A percentile compares a stretch with the other conserved stretches of the same genome.
These are phyloP conservation scores for Hylaea fasciaria DNA, from an alignment of 2,888 invertebrate species.

Conservation along the genomic window DNA sequence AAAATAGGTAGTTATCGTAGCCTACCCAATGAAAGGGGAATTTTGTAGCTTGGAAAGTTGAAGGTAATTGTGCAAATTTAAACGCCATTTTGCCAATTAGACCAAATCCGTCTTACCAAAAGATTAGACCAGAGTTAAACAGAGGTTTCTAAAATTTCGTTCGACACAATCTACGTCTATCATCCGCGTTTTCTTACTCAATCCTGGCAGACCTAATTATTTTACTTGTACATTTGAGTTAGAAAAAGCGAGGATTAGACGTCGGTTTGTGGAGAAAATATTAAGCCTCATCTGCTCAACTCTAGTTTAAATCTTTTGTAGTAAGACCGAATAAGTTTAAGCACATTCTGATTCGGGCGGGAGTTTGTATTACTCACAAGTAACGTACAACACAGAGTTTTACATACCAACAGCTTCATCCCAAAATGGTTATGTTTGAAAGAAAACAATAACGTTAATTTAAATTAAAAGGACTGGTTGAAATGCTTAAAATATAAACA, in stretches of 20 bases:
- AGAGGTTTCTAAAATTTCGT: too few species aligned
- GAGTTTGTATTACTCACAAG: slow-evolving; percentile 59
- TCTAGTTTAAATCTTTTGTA: too few species aligned
- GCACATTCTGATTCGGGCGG: slow-evolving; percentile 40
- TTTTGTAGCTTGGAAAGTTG: slow-evolving; percentile 13
- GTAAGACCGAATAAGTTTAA: slow-evolving; percentile 19
- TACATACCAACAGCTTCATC: slow-evolving; percentile 83
- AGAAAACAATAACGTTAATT: slow-evolving; percentile 72
- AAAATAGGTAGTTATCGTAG: slow-evolving; percentile 7
- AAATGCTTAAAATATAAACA: not conserved
- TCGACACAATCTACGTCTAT: too few species aligned
- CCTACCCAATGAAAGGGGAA: slow-evolving; percentile 9
- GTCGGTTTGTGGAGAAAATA: too few species aligned
- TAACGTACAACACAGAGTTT: slow-evolving; percentile 45
- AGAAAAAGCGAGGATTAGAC: too few species aligned
- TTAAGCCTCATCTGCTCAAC: too few species aligned
- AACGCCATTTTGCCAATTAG: slow-evolving; percentile 16
- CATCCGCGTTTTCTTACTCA: too few species aligned
- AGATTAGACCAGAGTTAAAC: too few species aligned
- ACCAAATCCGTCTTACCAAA: too few species aligned
- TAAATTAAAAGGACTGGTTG: slow-evolving; percentile 44
- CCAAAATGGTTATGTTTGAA: slow-evolving; percentile 74
- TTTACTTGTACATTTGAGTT: too few species aligned
- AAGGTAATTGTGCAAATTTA: slow-evolving; percentile 31
- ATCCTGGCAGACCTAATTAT: too few species aligned